phyloP scores from a whole-genome alignment of 1,140 invertebrate genomes.

The Calliopsis andreniformis region DNA sequence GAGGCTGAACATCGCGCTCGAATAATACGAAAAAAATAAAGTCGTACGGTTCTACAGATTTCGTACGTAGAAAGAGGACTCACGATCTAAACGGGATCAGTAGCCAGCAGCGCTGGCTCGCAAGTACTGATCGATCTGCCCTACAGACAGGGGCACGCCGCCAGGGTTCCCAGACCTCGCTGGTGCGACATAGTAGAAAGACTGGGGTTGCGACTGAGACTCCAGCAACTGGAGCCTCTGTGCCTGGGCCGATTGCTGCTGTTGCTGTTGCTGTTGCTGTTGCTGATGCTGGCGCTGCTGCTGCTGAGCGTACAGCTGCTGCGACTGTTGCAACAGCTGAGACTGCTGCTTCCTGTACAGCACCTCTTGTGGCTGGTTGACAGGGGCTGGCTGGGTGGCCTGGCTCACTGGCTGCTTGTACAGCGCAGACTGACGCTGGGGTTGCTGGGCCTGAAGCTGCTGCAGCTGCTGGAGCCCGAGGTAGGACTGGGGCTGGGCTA shows the following conservation, averaged over 20 bases:
- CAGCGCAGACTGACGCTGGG: constrained; percentile 69
- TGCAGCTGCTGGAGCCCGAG: constrained; percentile 69
- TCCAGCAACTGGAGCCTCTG: constrained; percentile 79
- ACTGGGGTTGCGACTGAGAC: constrained; percentile 79
- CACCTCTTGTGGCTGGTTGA: constrained; percentile 83
- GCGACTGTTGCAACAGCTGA: constrained; percentile 86
- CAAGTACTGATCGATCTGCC: constrained; percentile 91
- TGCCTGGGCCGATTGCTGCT: constrained; percentile 78
- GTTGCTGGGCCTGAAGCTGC: constrained; percentile 51
- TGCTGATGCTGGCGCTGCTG: constrained; percentile 84
- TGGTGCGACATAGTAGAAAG: constrained; percentile 85
- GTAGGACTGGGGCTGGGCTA: constrained; percentile 82
- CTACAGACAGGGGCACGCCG: constrained; percentile 79
- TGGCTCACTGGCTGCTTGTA: constrained; percentile 76
- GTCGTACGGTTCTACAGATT: constrained; percentile 5
- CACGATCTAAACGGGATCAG: constrained; percentile 25
- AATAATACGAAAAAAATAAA: neutral
- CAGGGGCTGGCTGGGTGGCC: constrained; percentile 72
- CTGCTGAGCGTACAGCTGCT: constrained; percentile 88
- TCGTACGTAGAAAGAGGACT: constrained; percentile 13
- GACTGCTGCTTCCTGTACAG: constrained; percentile 87
- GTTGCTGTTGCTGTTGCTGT: constrained; percentile 85
- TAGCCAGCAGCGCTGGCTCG: constrained; percentile 78
- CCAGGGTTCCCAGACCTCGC: constrained; percentile 48
- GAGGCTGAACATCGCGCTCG: neutral